Conservation (phyloP, 2,797 vertebrate genomes). For the Smutsia temminckii region DNA sequence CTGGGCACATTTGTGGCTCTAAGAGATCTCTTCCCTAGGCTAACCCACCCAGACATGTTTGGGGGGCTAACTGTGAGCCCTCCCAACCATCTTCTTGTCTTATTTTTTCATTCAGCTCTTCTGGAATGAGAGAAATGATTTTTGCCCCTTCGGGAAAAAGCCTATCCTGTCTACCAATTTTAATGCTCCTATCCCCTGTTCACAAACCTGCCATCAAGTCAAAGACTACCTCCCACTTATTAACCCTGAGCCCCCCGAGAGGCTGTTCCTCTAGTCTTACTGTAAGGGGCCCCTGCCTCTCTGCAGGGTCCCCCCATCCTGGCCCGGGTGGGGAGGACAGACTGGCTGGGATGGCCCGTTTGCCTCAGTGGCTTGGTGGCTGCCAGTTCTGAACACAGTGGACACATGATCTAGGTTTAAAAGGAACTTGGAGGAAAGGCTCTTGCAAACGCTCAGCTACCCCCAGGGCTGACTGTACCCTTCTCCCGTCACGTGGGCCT, state of each 20-base stretch:
- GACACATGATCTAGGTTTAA: too few relatives aligned
- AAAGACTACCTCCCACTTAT: too few relatives aligned
- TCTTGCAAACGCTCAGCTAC: neutral
- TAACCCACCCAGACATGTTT: rapidly evolving
- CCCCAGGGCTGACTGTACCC: neutral
- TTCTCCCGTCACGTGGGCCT: neutral
- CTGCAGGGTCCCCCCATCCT: neutral
- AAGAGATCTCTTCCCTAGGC: neutral
- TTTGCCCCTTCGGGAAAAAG: neutral
- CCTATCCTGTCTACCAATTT: neutral
- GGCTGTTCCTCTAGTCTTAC: neutral
- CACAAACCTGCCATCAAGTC: neutral
- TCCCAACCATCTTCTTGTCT: neutral
- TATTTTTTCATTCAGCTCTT: neutral
- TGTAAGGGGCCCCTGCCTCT: neutral
- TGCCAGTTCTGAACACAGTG: neutral
- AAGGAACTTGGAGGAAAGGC: neutral
- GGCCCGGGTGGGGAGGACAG: neutral
- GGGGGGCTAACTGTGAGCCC: too few relatives aligned
- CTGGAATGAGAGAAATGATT: neutral
- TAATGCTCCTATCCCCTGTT: neutral
- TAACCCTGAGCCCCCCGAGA: neutral
- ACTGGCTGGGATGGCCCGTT: neutral
- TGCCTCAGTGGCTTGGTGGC: neutral
- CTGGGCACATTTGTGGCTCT: too few relatives aligned